Evolutionary conservation across 35 echinoderm and acorn worm species (phyloP).

Genomic region (Nesometra sesokonis): DNA sequence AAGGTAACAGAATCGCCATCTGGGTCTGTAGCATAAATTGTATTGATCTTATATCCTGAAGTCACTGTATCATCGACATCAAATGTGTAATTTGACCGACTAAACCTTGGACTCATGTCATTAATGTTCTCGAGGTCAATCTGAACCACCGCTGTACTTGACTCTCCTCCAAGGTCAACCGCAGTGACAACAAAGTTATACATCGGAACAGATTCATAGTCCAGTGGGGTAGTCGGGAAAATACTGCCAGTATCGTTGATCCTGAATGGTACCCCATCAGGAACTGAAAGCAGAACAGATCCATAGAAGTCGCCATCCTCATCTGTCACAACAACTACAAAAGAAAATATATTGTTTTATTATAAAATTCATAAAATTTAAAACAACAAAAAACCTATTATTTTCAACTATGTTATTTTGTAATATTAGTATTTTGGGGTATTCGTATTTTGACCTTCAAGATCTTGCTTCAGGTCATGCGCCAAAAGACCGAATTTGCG

Average conservation of each 20-base stretch:
- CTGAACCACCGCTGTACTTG: slow-evolving; percentile 14
- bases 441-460: no score
- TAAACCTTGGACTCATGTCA: slow-evolving; percentile 61
- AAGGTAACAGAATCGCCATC: slow-evolving; percentile 56
- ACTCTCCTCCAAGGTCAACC: slow-evolving; percentile 9
- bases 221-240: slow-evolving; percentile 8
- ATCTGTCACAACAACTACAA: background rate
- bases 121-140: slow-evolving; percentile 34
- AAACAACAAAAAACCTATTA: no score
- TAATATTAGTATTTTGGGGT: no score
- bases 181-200: slow-evolving; percentile 25
- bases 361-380: no score
- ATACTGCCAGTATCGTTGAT: slow-evolving; percentile 29
- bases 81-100: slow-evolving; percentile 35
- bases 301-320: background rate
- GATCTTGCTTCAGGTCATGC: no score
- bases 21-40: slow-evolving; percentile 73
- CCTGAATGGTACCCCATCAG: slow-evolving; percentile 15
- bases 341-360: no score
- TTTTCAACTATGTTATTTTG: no score
- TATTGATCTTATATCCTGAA: slow-evolving; percentile 51
- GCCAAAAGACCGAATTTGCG: no score
- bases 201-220: slow-evolving; percentile 26
- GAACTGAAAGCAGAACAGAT: background rate
- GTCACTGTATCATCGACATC: slow-evolving; percentile 67